phyloP scores from a whole-genome alignment of 1,140 invertebrate genomes.

The Sitobion miscanthi region DNA sequence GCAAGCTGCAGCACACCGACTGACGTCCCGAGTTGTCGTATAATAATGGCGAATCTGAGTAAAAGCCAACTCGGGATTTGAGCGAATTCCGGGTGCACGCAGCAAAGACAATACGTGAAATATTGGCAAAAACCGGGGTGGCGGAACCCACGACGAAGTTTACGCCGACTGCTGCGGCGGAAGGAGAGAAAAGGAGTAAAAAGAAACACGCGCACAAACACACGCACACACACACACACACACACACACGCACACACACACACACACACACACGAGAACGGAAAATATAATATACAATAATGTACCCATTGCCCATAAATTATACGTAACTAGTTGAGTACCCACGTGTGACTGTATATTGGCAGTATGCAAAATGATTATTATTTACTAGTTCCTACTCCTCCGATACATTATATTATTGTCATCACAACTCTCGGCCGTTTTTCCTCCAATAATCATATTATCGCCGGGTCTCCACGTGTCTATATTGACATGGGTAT shows the following conservation, averaged over 20 bases:
- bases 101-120: background rate
- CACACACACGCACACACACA: background rate
- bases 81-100: background rate
- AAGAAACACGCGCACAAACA: background rate
- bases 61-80: slow-evolving; percentile 12
- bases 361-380: background rate
- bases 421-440: background rate
- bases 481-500: background rate
- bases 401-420: background rate
- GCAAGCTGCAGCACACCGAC: background rate
- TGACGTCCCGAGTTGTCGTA: background rate
- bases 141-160: background rate
- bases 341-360: no score
- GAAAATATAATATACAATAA: background rate
- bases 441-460: background rate
- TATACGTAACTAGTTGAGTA: background rate
- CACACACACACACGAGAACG: background rate
- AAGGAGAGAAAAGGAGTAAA: background rate
- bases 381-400: background rate
- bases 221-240: background rate
- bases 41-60: background rate
- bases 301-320: no score
- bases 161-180: background rate
- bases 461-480: no score
- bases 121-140: background rate